Evolutionary conservation across 2,113 vertebrate genomes (phyloP).

Genomic region (Gopherus flavomarginatus): DNA sequence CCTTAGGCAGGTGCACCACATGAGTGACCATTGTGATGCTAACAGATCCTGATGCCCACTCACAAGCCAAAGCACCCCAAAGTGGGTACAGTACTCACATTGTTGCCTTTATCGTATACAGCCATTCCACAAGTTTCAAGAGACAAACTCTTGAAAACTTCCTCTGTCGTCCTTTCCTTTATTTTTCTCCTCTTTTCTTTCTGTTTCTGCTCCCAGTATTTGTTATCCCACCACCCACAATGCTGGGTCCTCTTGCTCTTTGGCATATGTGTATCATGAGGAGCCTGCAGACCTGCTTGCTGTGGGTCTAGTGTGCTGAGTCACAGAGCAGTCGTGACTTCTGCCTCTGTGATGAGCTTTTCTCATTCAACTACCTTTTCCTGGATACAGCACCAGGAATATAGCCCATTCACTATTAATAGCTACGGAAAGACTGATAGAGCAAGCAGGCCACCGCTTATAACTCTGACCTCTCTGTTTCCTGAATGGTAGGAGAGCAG

Average conservation of each 20-base stretch:
- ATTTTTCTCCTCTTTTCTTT: not conserved
- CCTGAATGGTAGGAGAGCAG: not conserved
- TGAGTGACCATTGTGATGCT: not conserved
- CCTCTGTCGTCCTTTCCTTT: not conserved
- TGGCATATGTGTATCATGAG: not conserved
- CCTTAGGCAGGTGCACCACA: not conserved
- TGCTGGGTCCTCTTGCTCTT: not conserved
- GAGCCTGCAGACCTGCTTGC: not conserved
- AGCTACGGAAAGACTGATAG: not conserved
- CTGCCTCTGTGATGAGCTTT: not conserved
- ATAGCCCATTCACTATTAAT: not conserved
- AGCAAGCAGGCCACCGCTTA: not conserved
- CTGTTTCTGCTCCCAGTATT: not conserved
- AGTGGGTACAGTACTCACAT: not conserved
- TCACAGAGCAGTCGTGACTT: rapidly evolving
- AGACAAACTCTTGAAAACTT: not conserved
- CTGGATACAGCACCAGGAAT: not conserved
- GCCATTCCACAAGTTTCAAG: not conserved
- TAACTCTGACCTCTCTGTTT: not conserved
- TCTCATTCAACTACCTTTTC: not conserved
- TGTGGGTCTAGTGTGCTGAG: not conserved
- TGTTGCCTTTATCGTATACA: too few relatives aligned
- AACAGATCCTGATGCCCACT: not conserved
- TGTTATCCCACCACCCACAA: rapidly evolving
- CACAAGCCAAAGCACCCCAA: not conserved